These are phyloP conservation scores for Caenorhabditis japonica DNA, from an alignment of 2,888 invertebrate species.

Conservation along the genomic window DNA sequence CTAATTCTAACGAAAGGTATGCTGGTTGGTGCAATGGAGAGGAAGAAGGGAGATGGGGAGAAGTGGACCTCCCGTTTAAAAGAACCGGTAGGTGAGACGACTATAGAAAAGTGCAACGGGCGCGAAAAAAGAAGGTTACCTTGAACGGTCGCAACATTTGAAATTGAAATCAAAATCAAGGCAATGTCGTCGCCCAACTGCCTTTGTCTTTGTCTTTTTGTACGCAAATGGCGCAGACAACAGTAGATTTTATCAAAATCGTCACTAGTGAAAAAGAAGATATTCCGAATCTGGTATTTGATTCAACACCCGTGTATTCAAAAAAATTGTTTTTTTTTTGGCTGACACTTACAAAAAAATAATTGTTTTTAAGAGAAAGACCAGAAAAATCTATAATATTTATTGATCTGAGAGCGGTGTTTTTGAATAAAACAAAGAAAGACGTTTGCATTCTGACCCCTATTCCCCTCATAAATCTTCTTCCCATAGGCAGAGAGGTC, in stretches of 20 bases:
- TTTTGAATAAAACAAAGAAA: too few species aligned
- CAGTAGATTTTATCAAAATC: slow-evolving; percentile 34
- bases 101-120: slow-evolving; percentile 35
- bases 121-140: slow-evolving; percentile 44
- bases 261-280: slow-evolving; percentile 12
- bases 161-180: slow-evolving; percentile 38
- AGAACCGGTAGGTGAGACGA: too few species aligned
- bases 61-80: background rate
- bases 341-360: too few species aligned
- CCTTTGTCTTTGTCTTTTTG: slow-evolving; percentile 29
- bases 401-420: too few species aligned
- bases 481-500: too few species aligned
- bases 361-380: too few species aligned
- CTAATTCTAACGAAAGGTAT: slow-evolving; percentile 32
- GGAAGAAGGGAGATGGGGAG: background rate
- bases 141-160: slow-evolving; percentile 49
- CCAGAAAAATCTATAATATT: too few species aligned
- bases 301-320: background rate
- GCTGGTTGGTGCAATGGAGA: slow-evolving; percentile 10
- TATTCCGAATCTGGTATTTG: slow-evolving; percentile 4
- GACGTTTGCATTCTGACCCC: too few species aligned
- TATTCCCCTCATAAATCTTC: too few species aligned
- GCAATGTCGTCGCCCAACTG: slow-evolving; percentile 19
- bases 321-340: too few species aligned
- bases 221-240: slow-evolving; percentile 31